A percentile compares a stretch with the other conserved stretches of the same genome.
Conservation (phyloP, 1,140 invertebrate species). For the Colletes latitarsis region DNA sequence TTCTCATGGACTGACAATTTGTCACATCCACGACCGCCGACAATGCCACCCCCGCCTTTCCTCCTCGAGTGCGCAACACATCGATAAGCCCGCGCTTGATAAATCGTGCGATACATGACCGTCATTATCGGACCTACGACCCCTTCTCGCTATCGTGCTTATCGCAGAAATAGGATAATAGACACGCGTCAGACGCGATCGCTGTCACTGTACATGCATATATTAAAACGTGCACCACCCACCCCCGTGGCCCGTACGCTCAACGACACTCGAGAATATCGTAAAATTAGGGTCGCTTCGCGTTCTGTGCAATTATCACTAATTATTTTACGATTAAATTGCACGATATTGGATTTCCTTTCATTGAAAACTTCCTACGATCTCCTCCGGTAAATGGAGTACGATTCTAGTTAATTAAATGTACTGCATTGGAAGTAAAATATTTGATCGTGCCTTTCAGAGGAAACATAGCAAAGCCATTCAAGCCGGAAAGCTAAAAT, state of each 20-base stretch:
- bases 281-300: too few relatives aligned
- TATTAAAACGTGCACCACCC: not conserved
- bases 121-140: conserved; percentile 67
- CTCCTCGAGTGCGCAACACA: conserved; percentile 47
- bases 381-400: too few relatives aligned
- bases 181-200: conserved; percentile 30
- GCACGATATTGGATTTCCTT: not conserved
- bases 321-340: too few relatives aligned
- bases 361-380: not conserved
- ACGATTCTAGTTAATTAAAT: conserved; percentile 4
- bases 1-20: conserved; percentile 72
- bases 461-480: not conserved
- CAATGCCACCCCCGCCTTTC: conserved; percentile 38
- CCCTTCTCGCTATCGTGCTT: conserved; percentile 8
- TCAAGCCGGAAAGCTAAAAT: not conserved
- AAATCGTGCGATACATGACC: conserved; percentile 76
- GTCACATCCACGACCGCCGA: conserved; percentile 70
- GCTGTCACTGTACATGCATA: not conserved
- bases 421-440: not conserved
- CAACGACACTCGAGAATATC: too few relatives aligned
- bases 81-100: conserved; percentile 74
- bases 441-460: not conserved
- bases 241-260: too few relatives aligned
- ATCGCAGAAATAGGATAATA: conserved; percentile 45
- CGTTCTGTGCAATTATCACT: not conserved